These are phyloP conservation scores for Emydoidea blandingii DNA, from an alignment of 2,797 vertebrate genomes.

Conservation along the genomic window DNA sequence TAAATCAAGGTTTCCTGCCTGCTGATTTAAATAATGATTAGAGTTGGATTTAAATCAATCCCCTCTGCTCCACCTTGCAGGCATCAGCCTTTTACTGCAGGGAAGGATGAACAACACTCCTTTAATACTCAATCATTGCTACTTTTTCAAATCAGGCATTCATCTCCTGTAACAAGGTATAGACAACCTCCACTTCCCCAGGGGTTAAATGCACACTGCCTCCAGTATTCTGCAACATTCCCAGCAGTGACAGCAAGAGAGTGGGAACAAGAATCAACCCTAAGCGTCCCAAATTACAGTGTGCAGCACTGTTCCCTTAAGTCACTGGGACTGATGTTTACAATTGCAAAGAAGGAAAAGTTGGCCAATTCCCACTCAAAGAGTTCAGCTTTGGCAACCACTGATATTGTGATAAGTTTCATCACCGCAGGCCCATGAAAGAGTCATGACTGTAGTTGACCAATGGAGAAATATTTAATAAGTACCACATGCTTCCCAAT, in stretches of 20 bases:
- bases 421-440: background rate
- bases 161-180: background rate
- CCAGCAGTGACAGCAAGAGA: background rate
- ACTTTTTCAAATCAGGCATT: background rate
- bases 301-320: fast-evolving
- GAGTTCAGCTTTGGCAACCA: background rate
- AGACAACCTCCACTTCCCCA: background rate
- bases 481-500: constrained; percentile 61
- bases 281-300: background rate
- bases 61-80: background rate
- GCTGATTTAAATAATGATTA: background rate
- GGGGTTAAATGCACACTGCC: background rate
- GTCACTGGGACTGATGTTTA: background rate
- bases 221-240: background rate
- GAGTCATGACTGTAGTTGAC: background rate
- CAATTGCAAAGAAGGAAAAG: background rate
- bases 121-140: background rate
- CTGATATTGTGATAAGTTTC: background rate
- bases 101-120: background rate
- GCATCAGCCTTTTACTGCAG: constrained; percentile 11
- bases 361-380: constrained; percentile 4
- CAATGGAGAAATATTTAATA: constrained; percentile 69
- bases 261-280: background rate
- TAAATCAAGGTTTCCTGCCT: background rate
- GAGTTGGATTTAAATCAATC: background rate